These are phyloP conservation scores for Phengaris alcon DNA, from an alignment of 2,888 invertebrate species.

Conservation along the genomic window DNA sequence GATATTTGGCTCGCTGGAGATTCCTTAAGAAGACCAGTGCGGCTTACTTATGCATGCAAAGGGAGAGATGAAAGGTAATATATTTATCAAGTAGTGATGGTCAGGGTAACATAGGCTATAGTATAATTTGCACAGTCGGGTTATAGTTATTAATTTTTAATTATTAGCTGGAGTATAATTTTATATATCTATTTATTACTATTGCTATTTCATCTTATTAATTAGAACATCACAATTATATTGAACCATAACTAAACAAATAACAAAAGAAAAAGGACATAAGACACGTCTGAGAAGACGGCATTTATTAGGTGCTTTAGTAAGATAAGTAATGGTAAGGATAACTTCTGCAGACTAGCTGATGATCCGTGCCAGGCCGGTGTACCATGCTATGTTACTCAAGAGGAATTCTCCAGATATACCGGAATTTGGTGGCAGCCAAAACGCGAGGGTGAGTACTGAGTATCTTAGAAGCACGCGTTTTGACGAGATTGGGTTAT, in stretches of 20 bases:
- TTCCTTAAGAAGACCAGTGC: conserved; percentile 55
- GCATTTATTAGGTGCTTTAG: background rate
- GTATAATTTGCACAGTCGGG: too few relatives aligned
- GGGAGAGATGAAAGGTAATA: conserved; percentile 65
- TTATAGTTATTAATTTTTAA: too few relatives aligned
- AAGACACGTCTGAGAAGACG: too few relatives aligned
- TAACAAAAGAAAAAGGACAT: too few relatives aligned
- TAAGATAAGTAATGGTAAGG: background rate
- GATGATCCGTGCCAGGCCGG: conserved; percentile 95
- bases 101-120: too few relatives aligned
- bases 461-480: conserved; percentile 35
- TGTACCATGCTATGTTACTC: conserved; percentile 98
- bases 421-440: conserved; percentile 99
- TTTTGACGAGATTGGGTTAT: too few relatives aligned
- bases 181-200: too few relatives aligned
- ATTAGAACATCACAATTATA: too few relatives aligned
- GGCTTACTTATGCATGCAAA: conserved; percentile 67
- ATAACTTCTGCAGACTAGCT: conserved; percentile 67
- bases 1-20: conserved; percentile 92
- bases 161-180: too few relatives aligned
- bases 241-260: too few relatives aligned
- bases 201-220: too few relatives aligned
- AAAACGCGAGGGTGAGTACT: conserved; percentile 79
- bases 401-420: conserved; percentile 98
- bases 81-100: background rate